phyloP scores from a whole-genome alignment of 2,113 vertebrate species.

The Leptocoma aspasia region DNA sequence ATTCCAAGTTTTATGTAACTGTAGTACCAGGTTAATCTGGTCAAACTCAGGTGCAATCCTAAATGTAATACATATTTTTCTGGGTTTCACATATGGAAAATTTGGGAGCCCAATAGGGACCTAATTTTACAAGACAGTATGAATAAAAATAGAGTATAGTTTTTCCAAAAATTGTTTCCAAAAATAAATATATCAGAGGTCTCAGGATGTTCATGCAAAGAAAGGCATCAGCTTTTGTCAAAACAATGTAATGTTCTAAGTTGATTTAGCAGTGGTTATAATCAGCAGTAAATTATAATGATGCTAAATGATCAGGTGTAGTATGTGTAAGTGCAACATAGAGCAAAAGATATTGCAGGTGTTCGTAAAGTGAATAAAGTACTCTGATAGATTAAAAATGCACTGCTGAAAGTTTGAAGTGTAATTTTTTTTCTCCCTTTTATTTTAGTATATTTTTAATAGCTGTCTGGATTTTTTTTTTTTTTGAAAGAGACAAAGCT shows the following conservation, averaged over 20 bases:
- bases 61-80: not conserved
- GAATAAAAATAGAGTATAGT: not conserved
- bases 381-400: not conserved
- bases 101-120: not conserved
- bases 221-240: not conserved
- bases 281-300: not conserved
- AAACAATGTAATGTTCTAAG: not conserved
- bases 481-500: not conserved
- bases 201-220: not conserved
- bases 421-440: not conserved
- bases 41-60: not conserved
- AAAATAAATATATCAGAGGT: not conserved
- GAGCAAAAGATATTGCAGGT: not conserved
- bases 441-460: not conserved
- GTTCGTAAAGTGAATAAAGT: not conserved
- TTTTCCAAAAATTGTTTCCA: not conserved
- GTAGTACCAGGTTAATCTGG: not conserved
- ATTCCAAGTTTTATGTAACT: not conserved
- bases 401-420: not conserved
- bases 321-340: not conserved
- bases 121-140: not conserved
- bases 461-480: not conserved
- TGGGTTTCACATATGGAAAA: not conserved
- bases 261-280: not conserved
- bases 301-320: not conserved